Conservation (phyloP, 1,140 invertebrate genomes). For the Metaphire vulgaris region DNA sequence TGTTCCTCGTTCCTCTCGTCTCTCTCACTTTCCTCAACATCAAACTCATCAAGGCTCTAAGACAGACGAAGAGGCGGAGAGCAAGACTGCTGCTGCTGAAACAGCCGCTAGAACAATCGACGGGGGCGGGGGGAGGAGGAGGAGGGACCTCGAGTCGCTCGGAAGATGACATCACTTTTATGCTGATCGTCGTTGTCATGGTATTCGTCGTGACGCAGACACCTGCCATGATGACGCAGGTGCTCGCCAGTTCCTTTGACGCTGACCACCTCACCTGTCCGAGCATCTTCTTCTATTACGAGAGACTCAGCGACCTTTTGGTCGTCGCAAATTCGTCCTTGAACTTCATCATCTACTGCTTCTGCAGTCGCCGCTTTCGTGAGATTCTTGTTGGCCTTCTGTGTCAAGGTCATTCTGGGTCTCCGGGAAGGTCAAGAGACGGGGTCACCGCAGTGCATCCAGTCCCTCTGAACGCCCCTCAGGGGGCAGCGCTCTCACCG, state of each 20-base stretch:
- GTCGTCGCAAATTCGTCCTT: conserved; percentile 25
- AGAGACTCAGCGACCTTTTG: conserved; percentile 27
- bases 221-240: conserved; percentile 23
- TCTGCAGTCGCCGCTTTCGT: conserved; percentile 27
- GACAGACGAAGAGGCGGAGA: background rate
- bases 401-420: no score
- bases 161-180: conserved; percentile 30
- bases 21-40: conserved; percentile 11
- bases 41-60: conserved; percentile 10
- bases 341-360: conserved; percentile 31
- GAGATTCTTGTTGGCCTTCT: no score
- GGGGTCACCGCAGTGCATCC: no score
- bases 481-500: no score
- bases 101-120: background rate
- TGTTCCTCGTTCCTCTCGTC: conserved; percentile 14
- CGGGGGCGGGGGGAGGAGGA: background rate
- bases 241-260: conserved; percentile 1
- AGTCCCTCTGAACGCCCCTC: no score
- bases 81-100: conserved; percentile 4
- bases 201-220: conserved; percentile 29
- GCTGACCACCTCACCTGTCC: conserved; percentile 8
- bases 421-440: no score
- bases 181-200: conserved; percentile 29
- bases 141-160: conserved; percentile 12
- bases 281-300: conserved; percentile 27